A percentile compares a stretch with the other conserved stretches of the same genome.
phyloP scores from a whole-genome alignment of 2,113 vertebrate genomes.

The Micronycteris hirsuta region DNA sequence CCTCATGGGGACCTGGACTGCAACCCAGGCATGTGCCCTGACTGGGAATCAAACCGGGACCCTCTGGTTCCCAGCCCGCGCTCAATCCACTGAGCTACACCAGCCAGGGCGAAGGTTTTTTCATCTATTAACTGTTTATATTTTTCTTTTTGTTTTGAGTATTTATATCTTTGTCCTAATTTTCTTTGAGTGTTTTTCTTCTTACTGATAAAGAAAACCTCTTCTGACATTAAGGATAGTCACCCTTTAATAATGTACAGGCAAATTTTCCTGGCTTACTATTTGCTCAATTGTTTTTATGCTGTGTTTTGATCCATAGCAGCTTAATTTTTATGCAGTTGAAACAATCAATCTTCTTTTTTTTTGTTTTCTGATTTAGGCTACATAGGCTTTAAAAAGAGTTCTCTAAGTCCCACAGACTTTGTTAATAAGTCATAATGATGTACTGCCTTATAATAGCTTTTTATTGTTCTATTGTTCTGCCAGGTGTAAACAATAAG shows the following conservation, averaged over 20 bases:
- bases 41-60: too few relatives aligned
- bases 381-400: not conserved
- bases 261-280: not conserved
- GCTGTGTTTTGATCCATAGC: not conserved
- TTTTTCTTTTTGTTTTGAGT: not conserved
- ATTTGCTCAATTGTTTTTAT: not conserved
- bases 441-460: not conserved
- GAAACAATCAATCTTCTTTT: not conserved
- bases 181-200: conserved; percentile 2
- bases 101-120: too few relatives aligned
- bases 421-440: not conserved
- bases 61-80: too few relatives aligned
- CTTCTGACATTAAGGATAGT: not conserved
- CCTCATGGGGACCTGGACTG: too few relatives aligned
- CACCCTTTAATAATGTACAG: not conserved
- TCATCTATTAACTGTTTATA: not conserved
- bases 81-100: too few relatives aligned
- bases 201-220: not conserved
- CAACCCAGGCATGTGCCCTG: too few relatives aligned
- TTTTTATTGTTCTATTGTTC: not conserved
- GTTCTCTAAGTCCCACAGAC: not conserved
- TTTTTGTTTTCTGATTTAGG: not conserved
- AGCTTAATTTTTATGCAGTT: not conserved
- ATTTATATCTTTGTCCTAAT: not conserved
- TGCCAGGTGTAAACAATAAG: not conserved